phyloP scores from a whole-genome alignment of 2,113 vertebrate genomes.

The Megaceryle torquata region DNA sequence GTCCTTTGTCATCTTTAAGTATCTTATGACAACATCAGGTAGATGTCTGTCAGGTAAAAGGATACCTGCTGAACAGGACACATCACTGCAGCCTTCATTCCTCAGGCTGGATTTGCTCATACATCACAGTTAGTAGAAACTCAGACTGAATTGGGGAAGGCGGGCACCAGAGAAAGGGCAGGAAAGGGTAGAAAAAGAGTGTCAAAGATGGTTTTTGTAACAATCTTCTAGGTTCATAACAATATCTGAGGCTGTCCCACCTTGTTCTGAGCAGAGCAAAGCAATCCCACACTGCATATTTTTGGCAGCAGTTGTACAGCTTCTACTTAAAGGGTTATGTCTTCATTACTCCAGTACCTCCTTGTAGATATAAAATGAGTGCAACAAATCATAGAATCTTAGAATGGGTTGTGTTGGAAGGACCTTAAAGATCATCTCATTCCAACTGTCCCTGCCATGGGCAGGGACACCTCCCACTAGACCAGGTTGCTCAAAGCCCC shows the following conservation, averaged over 20 bases:
- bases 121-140: background rate
- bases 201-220: background rate
- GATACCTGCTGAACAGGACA: background rate
- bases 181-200: background rate
- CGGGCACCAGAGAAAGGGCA: background rate
- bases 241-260: background rate
- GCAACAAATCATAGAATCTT: background rate
- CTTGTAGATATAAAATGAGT: accelerated
- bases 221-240: background rate
- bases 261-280: background rate
- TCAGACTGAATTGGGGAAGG: too few species aligned
- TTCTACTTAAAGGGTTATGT: background rate
- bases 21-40: background rate
- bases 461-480: background rate
- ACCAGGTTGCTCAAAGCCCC: background rate
- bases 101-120: background rate
- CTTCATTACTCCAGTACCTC: background rate
- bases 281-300: background rate
- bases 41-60: background rate
- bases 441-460: background rate
- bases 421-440: background rate
- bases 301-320: background rate
- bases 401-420: background rate
- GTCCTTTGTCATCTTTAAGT: background rate
- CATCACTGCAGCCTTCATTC: background rate